Evolutionary conservation across 2,797 vertebrate genomes (phyloP).

Genomic region (Galago senegalensis): DNA sequence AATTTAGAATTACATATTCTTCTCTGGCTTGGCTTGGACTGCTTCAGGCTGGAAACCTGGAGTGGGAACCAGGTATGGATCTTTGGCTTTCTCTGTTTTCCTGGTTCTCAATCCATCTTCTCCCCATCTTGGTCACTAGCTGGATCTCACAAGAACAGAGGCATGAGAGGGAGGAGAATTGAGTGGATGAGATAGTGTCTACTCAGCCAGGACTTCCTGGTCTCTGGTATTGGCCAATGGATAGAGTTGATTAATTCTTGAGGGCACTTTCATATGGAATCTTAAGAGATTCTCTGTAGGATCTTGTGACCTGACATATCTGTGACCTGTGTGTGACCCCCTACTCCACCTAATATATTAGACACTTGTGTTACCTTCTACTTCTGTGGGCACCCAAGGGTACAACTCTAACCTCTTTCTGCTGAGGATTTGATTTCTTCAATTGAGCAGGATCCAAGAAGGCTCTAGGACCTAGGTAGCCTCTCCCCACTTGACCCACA

Average conservation of each 20-base stretch:
- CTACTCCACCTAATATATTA: background rate
- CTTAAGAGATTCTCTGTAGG: background rate
- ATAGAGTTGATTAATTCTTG: background rate
- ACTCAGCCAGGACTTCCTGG: background rate
- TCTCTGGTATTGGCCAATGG: background rate
- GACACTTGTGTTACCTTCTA: background rate
- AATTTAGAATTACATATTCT: background rate
- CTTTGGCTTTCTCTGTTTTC: background rate
- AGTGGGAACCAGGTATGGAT: background rate
- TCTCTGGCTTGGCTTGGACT: background rate
- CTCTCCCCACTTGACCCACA: background rate
- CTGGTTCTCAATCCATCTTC: background rate
- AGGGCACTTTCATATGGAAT: background rate
- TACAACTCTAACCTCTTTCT: background rate
- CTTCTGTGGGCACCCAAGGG: background rate
- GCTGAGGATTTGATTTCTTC: background rate
- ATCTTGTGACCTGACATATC: background rate
- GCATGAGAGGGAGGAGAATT: background rate
- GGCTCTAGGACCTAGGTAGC: background rate
- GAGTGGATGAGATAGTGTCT: background rate
- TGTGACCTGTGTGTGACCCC: background rate
- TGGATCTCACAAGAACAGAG: background rate
- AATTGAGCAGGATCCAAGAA: background rate
- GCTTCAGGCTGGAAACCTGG: background rate
- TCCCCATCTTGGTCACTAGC: background rate